Percentiles rank a stretch among this genome's conserved stretches.
These are phyloP conservation scores for Archocentrus centrarchus DNA, from an alignment of 2,113 vertebrate species.

Conservation along the genomic window DNA sequence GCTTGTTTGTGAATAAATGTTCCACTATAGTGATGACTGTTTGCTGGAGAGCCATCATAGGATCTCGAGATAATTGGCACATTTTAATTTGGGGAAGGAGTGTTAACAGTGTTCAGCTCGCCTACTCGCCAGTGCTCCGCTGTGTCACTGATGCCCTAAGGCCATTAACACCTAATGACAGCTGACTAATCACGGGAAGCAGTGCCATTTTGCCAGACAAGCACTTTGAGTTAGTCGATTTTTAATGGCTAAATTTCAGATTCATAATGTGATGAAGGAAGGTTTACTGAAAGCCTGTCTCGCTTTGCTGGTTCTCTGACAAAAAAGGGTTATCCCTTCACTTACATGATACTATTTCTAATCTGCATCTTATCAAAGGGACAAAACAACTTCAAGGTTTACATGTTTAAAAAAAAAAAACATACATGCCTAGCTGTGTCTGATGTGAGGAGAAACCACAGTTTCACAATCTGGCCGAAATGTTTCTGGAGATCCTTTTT, in stretches of 20 bases:
- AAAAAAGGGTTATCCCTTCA: neutral
- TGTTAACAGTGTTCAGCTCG: conserved; percentile 50
- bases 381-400: neutral
- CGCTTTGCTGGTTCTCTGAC: neutral
- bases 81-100: conserved; percentile 63
- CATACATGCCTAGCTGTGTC: neutral
- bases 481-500: neutral
- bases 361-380: neutral
- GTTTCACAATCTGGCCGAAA: neutral
- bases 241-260: neutral
- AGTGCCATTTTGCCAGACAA: conserved; percentile 1
- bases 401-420: neutral
- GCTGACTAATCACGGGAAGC: conserved; percentile 35
- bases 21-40: conserved; percentile 39
- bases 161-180: conserved; percentile 48
- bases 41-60: conserved; percentile 59
- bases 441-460: neutral
- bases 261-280: neutral
- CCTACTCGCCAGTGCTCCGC: conserved; percentile 13
- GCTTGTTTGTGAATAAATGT: conserved; percentile 59
- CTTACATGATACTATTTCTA: neutral
- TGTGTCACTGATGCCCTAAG: conserved; percentile 44
- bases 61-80: conserved; percentile 67
- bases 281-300: neutral
- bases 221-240: neutral